Base-by-base conservation (phyloP, 2,113 vertebrate genomes). In the Gobio gobio region DNA sequence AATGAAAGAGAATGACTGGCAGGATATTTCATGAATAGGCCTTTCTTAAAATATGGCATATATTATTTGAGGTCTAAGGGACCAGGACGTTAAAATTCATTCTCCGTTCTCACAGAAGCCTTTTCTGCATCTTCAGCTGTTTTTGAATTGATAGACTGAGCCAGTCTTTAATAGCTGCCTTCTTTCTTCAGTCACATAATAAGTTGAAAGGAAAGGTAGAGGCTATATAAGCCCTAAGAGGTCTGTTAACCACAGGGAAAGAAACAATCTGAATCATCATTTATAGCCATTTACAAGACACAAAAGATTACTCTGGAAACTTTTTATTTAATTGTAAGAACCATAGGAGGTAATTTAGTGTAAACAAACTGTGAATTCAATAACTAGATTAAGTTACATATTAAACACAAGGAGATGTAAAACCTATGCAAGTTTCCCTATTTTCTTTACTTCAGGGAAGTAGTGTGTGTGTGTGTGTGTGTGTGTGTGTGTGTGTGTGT, bases 81-180 rank as follows among this genome's bases (percentile, higher is more conserved):
- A 70, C 10, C 43, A n/a, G 51, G 12, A 18, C 2, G 24, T 86
- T 86, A 81, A 86, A 81, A 85, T 85, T 85, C 66, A 56, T 79
- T 70, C 51, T 45, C 24, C 76, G 10, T 79, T 79, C 49, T 45
- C 75, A 59, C 64, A 20, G 51, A 85, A n/a, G 40, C 18, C 20
- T 54, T 58, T 85, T 81, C 68, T 85, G 84, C 84, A 49, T 74
- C 68, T 73, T 81, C 84, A 81, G 84, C 84, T 47, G 43, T 86
- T 86, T 86, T 80, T 9, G 56, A 80, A 85, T 58, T 61, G 63
- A 81, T 29, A 64, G 77, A 73, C 54, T 61, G 40, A 72, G 77
- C 77, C 51, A 82, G 66, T 68, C 45, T 73, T 40, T 86, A 86
- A 86, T 86, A 79, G 43, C 78, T 36, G n/a, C 56, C 36, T 68